Evolutionary conservation across 1,140 invertebrate genomes (phyloP).

Genomic region (Lordiphosa collinella): DNA sequence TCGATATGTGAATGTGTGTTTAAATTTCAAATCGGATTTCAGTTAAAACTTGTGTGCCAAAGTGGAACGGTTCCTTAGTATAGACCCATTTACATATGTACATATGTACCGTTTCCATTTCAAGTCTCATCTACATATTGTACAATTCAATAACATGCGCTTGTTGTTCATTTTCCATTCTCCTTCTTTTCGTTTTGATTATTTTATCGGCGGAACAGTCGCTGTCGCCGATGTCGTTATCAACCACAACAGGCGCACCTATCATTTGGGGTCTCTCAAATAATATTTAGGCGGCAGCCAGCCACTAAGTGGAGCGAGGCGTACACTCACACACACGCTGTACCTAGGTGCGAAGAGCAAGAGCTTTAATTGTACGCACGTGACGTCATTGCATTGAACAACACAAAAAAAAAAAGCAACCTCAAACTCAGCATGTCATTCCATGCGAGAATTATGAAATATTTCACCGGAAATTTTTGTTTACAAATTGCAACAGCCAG

Average conservation of each 20-base stretch:
- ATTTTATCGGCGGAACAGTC: background rate
- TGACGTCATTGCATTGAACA: no score
- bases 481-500: no score
- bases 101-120: background rate
- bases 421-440: no score
- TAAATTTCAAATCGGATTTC: background rate
- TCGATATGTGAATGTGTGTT: no score
- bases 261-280: background rate
- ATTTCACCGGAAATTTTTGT: no score
- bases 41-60: background rate
- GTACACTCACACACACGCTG: background rate
- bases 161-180: conserved; percentile 1
- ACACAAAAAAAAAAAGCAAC: no score
- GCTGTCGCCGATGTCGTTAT: conserved; percentile 1
- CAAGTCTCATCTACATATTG: conserved; percentile 5
- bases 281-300: background rate
- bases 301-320: background rate
- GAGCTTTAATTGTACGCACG: no score
- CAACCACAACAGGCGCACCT: conserved; percentile 1
- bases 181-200: conserved; percentile 6
- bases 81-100: background rate
- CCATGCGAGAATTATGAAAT: no score
- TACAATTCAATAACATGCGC: background rate
- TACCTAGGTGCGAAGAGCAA: no score
- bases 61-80: background rate